These are phyloP conservation scores for Furnarius figulus DNA, from an alignment of 2,113 vertebrate species.

Conservation along the genomic window DNA sequence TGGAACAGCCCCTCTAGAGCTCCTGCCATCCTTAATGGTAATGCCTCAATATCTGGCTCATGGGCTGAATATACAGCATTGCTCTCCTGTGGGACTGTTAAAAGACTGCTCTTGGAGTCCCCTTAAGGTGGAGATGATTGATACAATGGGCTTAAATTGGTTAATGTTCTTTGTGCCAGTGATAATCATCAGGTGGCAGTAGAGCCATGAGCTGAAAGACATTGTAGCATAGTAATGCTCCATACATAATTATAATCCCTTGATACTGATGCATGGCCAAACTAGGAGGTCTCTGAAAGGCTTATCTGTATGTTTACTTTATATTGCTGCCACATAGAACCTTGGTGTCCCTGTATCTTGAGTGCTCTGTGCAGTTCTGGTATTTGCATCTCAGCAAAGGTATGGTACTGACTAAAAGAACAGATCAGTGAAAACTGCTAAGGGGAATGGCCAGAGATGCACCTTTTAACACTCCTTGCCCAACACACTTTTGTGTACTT, in stretches of 20 bases:
- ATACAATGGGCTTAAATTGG: background rate
- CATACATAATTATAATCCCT: background rate
- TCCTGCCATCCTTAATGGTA: background rate
- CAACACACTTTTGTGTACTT: background rate
- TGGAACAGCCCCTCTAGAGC: background rate
- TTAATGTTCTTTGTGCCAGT: constrained; percentile 26
- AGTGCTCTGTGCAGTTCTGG: background rate
- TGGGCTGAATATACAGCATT: background rate
- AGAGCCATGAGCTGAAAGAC: background rate
- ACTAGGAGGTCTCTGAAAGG: background rate
- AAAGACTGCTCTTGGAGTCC: constrained; percentile 37
- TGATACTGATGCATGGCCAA: background rate
- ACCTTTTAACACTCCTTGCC: background rate
- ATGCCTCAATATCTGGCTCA: constrained; percentile 11
- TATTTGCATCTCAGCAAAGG: background rate
- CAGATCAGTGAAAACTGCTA: background rate
- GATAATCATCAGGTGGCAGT: background rate
- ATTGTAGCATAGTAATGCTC: background rate
- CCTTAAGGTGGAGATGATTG: constrained; percentile 38
- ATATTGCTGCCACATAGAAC: background rate
- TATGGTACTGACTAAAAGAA: background rate
- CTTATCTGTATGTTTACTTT: background rate
- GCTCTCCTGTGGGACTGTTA: constrained; percentile 5
- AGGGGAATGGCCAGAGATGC: background rate
- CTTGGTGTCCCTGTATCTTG: background rate